Evolutionary conservation across 2,113 vertebrate species (phyloP).

Genomic region (Sphyrna mokarran): DNA sequence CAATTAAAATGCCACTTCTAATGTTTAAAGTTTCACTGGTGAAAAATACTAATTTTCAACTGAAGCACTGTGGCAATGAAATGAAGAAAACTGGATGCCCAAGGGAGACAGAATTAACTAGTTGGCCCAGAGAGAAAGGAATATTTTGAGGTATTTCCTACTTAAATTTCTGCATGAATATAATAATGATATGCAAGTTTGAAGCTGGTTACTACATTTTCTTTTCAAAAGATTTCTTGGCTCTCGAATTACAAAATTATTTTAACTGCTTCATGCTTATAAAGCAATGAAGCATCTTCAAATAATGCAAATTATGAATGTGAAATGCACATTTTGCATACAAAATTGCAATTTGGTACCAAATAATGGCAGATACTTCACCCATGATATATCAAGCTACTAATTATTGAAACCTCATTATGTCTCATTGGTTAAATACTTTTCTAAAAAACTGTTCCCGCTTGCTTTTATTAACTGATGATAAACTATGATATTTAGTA

Average conservation of each 20-base stretch:
- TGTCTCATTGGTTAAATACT: background rate
- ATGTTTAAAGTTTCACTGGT: background rate
- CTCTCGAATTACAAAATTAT: background rate
- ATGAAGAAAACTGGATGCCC: background rate
- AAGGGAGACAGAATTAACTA: background rate
- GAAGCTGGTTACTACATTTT: background rate
- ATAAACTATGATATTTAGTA: background rate
- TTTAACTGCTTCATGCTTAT: background rate
- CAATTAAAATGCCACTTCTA: background rate
- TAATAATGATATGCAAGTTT: background rate
- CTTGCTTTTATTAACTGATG: background rate
- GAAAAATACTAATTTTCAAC: background rate
- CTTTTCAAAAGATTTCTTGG: background rate
- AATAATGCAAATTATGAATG: background rate
- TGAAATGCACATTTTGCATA: background rate
- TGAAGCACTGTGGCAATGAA: conserved; percentile 3
- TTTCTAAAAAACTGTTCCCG: background rate
- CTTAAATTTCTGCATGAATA: background rate
- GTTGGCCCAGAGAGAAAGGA: background rate
- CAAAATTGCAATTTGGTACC: background rate
- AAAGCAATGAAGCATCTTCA: background rate
- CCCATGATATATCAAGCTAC: background rate
- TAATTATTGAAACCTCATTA: background rate
- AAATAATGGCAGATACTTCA: background rate
- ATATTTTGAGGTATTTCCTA: background rate